Base-by-base conservation (phyloP, 2,113 vertebrate genomes). In the Ailurus styani region DNA sequence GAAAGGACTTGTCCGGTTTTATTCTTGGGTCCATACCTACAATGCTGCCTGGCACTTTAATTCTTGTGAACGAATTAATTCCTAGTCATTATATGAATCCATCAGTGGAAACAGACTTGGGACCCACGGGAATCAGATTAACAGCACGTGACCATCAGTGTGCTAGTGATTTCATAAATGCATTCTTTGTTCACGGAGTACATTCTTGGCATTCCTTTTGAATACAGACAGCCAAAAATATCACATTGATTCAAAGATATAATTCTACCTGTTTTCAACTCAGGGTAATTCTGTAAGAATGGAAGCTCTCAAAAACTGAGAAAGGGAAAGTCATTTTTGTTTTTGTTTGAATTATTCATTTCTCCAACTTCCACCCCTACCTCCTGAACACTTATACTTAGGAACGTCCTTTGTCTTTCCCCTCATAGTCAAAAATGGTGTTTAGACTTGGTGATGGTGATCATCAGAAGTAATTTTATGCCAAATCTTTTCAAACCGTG, bases 231-330 rank as follows among this genome's bases (percentile, higher is more conserved):
- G 2, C 14, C 78, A 52, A 90, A 88, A 96, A 42, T 84, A 23
- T 47, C 82, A 93, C 31, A 45, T 9, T 89, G 29, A 66, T 50
- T 86, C 45, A 93, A 91, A 83, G 14, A 96, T 91, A 83, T 64
- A 55, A 75, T 79, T 90, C 27, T 87, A 54, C 52, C 11, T 95
- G 54, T 82, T 94, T 70, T 96, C 29, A 97, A 85, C 15, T 87
- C 52, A 88, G 34, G 20, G 25, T 81, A 90, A 62, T 75, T 97
- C 37, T 94, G 0, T 77, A 55, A 87, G 21, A 94, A 79, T 75
- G 18, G 81, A 91, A 52, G 0, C 21, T 82, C 34, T 90, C 75
- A 54, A 78, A 64, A 78, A 18, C 45, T 82, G 85, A 7, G 11
- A 18, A 93, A 92, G 10, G 17, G 12, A 60, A 68, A 34, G 10